Evolutionary conservation across 2,797 vertebrate species (phyloP).

Genomic region (Xenentodon cancila): DNA sequence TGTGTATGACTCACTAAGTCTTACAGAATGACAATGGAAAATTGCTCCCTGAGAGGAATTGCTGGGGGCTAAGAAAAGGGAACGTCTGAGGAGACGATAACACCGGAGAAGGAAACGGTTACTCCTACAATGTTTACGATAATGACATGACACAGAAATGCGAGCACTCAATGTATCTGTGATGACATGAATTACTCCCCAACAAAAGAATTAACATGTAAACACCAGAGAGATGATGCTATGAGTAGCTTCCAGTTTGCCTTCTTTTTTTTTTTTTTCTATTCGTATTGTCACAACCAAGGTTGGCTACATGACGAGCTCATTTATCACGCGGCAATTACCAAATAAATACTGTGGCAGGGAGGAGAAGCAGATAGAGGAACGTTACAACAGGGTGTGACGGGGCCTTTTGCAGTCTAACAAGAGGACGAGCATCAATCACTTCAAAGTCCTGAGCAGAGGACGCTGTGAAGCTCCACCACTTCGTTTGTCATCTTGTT

Average conservation of each 20-base stretch:
- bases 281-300: constrained; percentile 44
- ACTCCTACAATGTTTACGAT: constrained; percentile 48
- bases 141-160: constrained; percentile 30
- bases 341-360: constrained; percentile 37
- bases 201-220: constrained; percentile 9
- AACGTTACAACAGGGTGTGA: constrained; percentile 57
- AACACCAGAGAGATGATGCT: constrained; percentile 16
- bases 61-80: constrained; percentile 33
- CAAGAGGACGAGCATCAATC: constrained; percentile 49
- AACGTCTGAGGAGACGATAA: constrained; percentile 56
- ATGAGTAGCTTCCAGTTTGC: constrained; percentile 22
- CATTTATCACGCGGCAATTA: constrained; percentile 65
- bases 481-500: constrained; percentile 21
- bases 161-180: constrained; percentile 27
- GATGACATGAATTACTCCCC: constrained; percentile 46
- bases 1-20: constrained; percentile 64
- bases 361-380: constrained; percentile 60
- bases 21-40: constrained; percentile 55
- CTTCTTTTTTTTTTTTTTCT: too few relatives aligned
- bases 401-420: constrained; percentile 24
- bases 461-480: constrained; percentile 1
- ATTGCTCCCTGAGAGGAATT: constrained; percentile 64
- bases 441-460: constrained; percentile 25
- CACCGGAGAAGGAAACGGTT: constrained; percentile 66
- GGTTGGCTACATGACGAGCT: constrained; percentile 52